A percentile compares a stretch with the other conserved stretches of the same genome.
Conservation (phyloP, 2,888 invertebrate genomes). For the Pherbina coryleti region DNA sequence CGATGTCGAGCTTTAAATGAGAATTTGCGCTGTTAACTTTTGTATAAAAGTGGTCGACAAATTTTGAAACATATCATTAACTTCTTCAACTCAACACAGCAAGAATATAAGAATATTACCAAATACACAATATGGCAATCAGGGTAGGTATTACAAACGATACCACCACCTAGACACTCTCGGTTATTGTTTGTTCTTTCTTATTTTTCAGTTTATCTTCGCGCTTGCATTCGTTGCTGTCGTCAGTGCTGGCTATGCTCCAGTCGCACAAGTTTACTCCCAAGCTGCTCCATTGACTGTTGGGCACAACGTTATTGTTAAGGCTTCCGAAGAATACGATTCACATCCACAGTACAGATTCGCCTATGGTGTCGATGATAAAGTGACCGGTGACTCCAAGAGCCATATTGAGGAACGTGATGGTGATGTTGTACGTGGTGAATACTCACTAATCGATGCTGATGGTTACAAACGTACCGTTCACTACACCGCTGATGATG, state of each 20-base stretch:
- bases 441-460: conserved; percentile 67
- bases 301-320: conserved; percentile 51
- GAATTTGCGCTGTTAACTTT: conserved; percentile 24
- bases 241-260: conserved; percentile 52
- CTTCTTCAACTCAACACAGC: conserved; percentile 49
- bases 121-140: conserved; percentile 50
- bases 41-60: conserved; percentile 55
- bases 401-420: conserved; percentile 67
- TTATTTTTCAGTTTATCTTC: conserved; percentile 35
- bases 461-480: conserved; percentile 68
- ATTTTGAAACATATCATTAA: conserved; percentile 55
- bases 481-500: conserved; percentile 65
- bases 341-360: conserved; percentile 65
- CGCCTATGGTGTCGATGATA: conserved; percentile 67
- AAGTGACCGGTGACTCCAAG: conserved; percentile 67
- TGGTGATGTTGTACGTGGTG: conserved; percentile 68
- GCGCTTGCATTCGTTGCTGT: conserved; percentile 50
- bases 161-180: background rate
- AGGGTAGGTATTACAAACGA: conserved; percentile 46
- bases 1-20: background rate
- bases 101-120: conserved; percentile 49
- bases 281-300: conserved; percentile 47
- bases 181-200: background rate
- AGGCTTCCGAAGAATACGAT: conserved; percentile 60
- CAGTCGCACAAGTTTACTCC: conserved; percentile 47